Evolutionary conservation across 2,797 vertebrate species (phyloP).

Genomic region (Enteromius treurensis): DNA sequence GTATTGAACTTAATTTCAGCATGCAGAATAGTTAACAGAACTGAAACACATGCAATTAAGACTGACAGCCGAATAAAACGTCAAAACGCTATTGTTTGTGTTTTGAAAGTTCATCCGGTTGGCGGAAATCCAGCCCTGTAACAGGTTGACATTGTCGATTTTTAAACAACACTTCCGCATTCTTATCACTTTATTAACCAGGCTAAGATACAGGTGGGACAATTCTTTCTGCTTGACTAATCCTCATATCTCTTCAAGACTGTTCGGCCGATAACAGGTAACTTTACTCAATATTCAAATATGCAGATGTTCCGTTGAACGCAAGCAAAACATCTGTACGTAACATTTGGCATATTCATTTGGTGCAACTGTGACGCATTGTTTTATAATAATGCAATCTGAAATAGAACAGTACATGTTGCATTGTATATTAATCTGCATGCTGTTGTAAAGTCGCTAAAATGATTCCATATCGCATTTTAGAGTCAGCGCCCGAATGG

Average conservation of each 20-base stretch:
- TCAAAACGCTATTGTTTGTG: neutral
- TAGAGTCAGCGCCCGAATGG: constrained; percentile 52
- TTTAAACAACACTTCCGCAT: neutral
- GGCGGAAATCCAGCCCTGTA: neutral
- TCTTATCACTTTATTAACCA: fast-evolving
- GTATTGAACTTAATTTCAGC: no score
- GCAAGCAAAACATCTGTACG: neutral
- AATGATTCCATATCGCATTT: neutral
- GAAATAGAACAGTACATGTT: neutral
- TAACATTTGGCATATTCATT: neutral
- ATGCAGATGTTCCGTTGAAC: neutral
- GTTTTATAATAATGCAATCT: neutral
- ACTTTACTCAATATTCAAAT: neutral
- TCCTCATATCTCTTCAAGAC: neutral
- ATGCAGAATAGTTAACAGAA: neutral
- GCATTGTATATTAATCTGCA: no score
- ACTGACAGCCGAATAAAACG: neutral
- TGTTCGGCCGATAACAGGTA: neutral
- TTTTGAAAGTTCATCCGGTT: neutral
- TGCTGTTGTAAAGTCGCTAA: neutral
- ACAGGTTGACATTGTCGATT: neutral
- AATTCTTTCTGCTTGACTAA: neutral
- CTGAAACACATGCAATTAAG: neutral
- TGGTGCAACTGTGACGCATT: neutral
- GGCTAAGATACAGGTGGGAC: neutral